Percentiles rank a stretch among this genome's conserved stretches.
These are phyloP conservation scores for Scopus umbretta DNA, from an alignment of 2,113 vertebrate species.

Conservation along the genomic window DNA sequence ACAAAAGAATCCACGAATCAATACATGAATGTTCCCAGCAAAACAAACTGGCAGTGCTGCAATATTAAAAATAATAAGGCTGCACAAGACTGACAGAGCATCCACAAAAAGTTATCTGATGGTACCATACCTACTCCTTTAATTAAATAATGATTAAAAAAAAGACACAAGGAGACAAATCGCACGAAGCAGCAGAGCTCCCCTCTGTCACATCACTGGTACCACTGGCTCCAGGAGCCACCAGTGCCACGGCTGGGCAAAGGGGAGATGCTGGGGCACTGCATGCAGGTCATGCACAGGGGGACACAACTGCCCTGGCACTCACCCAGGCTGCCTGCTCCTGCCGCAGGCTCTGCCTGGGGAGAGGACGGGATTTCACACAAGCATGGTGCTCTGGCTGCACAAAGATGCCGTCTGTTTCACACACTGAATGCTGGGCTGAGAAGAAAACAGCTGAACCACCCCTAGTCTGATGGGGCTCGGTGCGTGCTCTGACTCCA, in stretches of 20 bases:
- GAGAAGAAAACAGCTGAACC: not conserved
- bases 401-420: not conserved
- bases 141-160: not conserved
- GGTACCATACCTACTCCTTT: not conserved
- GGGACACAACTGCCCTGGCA: not conserved
- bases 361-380: not conserved
- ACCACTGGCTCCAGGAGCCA: not conserved
- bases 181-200: not conserved
- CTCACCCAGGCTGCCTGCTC: not conserved
- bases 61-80: not conserved
- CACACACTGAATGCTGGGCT: not conserved
- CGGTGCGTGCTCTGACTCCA: not conserved
- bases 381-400: fast-evolving
- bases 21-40: not conserved
- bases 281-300: fast-evolving
- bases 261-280: not conserved
- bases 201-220: fast-evolving
- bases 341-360: not conserved
- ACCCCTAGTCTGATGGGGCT: not conserved
- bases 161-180: not conserved
- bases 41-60: not conserved
- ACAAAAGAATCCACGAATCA: not conserved
- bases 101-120: not conserved
- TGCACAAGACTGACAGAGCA: not conserved
- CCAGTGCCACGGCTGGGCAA: not conserved